phyloP scores from a whole-genome alignment of 1,140 invertebrate genomes.

The Lepidurus arcticus region DNA sequence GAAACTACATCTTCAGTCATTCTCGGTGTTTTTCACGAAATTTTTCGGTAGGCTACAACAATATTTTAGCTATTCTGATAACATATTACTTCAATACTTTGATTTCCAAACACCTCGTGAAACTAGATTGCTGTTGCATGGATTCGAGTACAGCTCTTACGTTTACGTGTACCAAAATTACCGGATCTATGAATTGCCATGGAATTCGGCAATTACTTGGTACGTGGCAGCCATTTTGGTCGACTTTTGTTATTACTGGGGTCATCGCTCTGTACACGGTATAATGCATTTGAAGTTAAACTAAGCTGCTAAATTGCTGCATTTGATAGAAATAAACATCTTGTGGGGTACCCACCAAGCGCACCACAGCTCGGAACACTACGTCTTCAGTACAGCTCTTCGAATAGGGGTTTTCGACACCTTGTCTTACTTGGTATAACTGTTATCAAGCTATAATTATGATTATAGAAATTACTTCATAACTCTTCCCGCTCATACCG shows the following conservation, averaged over 20 bases:
- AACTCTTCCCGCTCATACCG: background rate
- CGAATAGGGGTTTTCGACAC: constrained; percentile 44
- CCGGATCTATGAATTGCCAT: constrained; percentile 55
- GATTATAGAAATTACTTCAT: no score
- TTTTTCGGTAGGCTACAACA: no score
- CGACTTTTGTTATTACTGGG: constrained; percentile 88
- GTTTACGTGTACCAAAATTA: constrained; percentile 45
- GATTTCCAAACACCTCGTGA: no score
- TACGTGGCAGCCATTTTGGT: constrained; percentile 66
- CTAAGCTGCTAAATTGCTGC: no score
- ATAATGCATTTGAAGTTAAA: constrained; percentile 38
- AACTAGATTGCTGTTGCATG: no score
- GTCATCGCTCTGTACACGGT: constrained; percentile 82
- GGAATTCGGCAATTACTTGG: constrained; percentile 73
- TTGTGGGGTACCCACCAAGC: constrained; percentile 47
- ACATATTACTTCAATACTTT: no score
- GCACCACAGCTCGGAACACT: constrained; percentile 46
- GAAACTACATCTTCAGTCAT: no score
- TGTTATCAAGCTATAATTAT: background rate
- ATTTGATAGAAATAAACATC: constrained; percentile 46
- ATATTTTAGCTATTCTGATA: no score
- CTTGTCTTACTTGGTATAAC: constrained; percentile 41
- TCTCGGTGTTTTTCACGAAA: no score
- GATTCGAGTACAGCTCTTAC: no score
- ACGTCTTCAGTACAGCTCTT: constrained; percentile 44